Percentiles rank a stretch among this genome's conserved stretches.
These are phyloP conservation scores for Crioceris asparagi DNA, from an alignment of 2,888 invertebrate genomes.

Conservation along the genomic window DNA sequence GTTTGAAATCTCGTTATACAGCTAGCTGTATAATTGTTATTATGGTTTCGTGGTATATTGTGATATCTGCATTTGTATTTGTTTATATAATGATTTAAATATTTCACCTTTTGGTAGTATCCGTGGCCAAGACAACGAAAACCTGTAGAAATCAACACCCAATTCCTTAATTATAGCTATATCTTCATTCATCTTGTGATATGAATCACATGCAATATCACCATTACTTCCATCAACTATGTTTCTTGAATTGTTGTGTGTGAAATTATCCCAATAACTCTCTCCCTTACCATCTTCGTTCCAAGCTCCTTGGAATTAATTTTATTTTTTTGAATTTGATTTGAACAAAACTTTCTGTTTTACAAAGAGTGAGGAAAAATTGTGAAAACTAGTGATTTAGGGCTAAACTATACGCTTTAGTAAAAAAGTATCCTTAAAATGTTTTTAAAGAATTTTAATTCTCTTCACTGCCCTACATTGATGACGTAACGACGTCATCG, in stretches of 20 bases:
- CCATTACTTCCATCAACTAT: slow-evolving; percentile 46
- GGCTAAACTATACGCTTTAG: no score
- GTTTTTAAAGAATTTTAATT: no score
- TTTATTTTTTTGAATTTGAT: no score
- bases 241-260: slow-evolving; percentile 41
- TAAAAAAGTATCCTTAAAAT: no score
- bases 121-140: slow-evolving; percentile 19
- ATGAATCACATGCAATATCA: slow-evolving; percentile 56
- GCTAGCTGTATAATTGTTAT: background rate
- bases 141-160: slow-evolving; percentile 37
- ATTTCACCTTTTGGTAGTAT: slow-evolving; percentile 42
- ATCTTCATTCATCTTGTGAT: slow-evolving; percentile 52
- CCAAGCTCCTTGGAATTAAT: slow-evolving; percentile 16
- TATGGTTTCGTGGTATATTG: background rate
- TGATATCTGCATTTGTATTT: background rate
- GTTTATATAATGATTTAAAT: background rate
- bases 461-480: no score
- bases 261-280: slow-evolving; percentile 57
- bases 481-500: no score
- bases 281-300: slow-evolving; percentile 43
- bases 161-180: slow-evolving; percentile 45
- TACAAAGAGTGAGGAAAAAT: no score
- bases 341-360: no score
- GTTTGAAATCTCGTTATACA: no score
- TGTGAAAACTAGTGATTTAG: no score